Conservation (phyloP, 2,113 vertebrate species). For the Ciconia maguari region DNA sequence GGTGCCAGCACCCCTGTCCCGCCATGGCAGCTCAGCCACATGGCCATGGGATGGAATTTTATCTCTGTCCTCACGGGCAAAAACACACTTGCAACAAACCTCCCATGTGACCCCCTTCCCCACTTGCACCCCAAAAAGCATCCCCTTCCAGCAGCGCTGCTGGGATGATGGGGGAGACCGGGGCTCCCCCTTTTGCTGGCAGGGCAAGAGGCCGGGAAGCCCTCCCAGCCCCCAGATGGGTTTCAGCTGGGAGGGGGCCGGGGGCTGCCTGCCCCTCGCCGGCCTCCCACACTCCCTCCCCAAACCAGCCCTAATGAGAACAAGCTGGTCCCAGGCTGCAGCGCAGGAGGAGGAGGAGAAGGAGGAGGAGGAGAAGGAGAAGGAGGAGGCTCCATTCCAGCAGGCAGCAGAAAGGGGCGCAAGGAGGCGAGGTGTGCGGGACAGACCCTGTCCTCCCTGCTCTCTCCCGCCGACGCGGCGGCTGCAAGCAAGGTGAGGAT, state of each 20-base stretch:
- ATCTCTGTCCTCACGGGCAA: rapidly evolving
- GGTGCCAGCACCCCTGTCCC: neutral
- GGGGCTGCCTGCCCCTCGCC: slow-evolving; percentile 58
- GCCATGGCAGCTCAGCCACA: rapidly evolving
- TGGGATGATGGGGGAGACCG: rapidly evolving
- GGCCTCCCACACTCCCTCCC: slow-evolving; percentile 68
- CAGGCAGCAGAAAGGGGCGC: neutral
- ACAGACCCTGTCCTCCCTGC: neutral
- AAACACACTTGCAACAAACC: neutral
- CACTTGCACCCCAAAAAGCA: neutral
- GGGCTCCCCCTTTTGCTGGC: neutral
- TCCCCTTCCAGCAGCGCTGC: rapidly evolving
- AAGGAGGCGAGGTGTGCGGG: neutral
- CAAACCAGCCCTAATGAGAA: slow-evolving; percentile 84
- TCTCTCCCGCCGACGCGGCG: neutral
- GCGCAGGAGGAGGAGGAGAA: slow-evolving; percentile 32
- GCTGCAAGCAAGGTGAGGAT: neutral
- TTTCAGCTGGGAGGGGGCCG: neutral
- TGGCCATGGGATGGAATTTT: neutral
- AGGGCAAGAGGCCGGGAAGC: neutral
- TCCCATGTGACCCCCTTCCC: neutral
- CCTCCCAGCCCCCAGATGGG: neutral
- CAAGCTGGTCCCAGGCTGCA: slow-evolving; percentile 79
- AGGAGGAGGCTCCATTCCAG: neutral
- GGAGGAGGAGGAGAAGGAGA: neutral